These are phyloP conservation scores for Leptinotarsa texana DNA, from an alignment of 1,140 invertebrate genomes.

Conservation along the genomic window DNA sequence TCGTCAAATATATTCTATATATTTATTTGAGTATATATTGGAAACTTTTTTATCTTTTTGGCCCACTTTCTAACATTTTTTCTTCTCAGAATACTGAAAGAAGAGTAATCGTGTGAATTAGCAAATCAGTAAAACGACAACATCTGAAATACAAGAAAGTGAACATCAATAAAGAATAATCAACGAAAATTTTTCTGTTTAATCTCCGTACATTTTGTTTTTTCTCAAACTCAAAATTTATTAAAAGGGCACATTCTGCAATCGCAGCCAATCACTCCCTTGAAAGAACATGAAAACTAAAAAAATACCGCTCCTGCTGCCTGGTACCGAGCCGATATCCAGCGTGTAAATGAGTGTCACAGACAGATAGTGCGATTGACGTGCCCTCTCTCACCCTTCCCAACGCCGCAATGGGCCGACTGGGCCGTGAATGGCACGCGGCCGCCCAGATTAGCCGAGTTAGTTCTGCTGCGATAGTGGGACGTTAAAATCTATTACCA, in stretches of 20 bases:
- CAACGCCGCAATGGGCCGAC: neutral
- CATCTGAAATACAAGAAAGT: too few species aligned
- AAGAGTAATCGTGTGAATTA: too few species aligned
- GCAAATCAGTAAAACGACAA: too few species aligned
- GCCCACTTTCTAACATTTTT: too few species aligned
- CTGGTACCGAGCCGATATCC: conserved; percentile 36
- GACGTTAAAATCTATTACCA: neutral
- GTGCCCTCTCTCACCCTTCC: conserved; percentile 29
- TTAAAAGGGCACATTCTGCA: neutral
- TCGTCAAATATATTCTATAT: too few species aligned
- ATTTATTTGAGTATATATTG: too few species aligned
- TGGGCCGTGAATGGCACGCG: conserved; percentile 21
- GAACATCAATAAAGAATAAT: too few species aligned
- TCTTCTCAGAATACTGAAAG: too few species aligned
- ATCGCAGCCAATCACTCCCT: neutral
- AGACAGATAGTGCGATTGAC: conserved; percentile 44
- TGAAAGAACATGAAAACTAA: conserved; percentile 8
- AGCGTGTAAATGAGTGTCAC: conserved; percentile 42
- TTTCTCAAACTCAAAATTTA: neutral
- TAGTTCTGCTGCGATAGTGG: conserved; percentile 24
- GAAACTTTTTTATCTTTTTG: too few species aligned
- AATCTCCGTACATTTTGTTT: too few species aligned
- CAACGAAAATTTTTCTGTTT: too few species aligned
- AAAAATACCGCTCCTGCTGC: conserved; percentile 12
- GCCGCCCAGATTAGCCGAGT: conserved; percentile 30